A percentile compares a stretch with the other conserved stretches of the same genome.
Conservation (phyloP, 2,113 vertebrate genomes). For the Ovis aries region DNA sequence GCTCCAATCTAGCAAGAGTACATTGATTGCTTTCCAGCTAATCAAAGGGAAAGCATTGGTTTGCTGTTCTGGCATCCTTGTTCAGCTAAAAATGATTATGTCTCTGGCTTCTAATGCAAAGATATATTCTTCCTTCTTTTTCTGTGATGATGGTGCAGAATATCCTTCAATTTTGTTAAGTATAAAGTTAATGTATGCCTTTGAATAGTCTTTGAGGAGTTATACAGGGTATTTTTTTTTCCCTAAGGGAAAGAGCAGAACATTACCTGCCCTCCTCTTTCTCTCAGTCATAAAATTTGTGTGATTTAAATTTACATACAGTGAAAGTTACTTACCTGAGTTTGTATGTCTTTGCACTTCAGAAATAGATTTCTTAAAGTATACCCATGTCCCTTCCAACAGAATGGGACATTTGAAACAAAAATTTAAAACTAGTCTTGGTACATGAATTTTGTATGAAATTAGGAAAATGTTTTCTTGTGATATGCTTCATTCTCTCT, state of each 20-base stretch:
- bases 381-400: neutral
- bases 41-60: constrained; percentile 64
- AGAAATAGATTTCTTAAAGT: constrained; percentile 39
- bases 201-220: constrained; percentile 63
- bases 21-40: constrained; percentile 65
- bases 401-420: constrained; percentile 24
- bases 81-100: constrained; percentile 66
- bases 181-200: constrained; percentile 59
- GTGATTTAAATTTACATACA: constrained; percentile 30
- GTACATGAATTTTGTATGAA: neutral
- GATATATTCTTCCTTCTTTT: constrained; percentile 33
- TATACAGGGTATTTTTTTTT: neutral
- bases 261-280: neutral
- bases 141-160: constrained; percentile 53
- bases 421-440: constrained; percentile 32
- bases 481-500: neutral
- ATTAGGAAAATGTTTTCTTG: neutral
- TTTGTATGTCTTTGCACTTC: neutral
- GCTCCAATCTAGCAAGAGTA: constrained; percentile 52
- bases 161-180: constrained; percentile 57
- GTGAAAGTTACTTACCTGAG: constrained; percentile 1
- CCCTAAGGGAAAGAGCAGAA: neutral
- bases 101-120: constrained; percentile 41
- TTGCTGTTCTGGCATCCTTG: constrained; percentile 44
- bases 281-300: constrained; percentile 26